Conservation (phyloP, 2,113 vertebrate genomes). For the Tyto alba region DNA sequence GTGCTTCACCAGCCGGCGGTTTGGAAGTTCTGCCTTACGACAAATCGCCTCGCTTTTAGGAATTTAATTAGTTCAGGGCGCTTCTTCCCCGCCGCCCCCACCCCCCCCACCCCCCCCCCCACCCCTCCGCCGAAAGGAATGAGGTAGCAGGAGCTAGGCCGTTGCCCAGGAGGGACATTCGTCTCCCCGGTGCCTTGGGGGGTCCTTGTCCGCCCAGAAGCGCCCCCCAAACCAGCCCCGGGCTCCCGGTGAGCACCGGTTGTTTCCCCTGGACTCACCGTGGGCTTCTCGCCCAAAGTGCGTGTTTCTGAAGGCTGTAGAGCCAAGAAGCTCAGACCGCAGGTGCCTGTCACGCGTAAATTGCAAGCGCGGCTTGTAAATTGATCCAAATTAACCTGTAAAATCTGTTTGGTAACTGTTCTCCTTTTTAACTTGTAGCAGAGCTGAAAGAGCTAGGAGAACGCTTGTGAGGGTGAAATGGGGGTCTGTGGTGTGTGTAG, state of each 20-base stretch:
- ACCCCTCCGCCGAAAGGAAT: not conserved
- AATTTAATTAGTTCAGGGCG: not conserved
- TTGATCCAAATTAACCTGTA: not conserved
- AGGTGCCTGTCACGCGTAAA: not conserved
- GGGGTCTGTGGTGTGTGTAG: not conserved
- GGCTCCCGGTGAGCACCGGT: accelerated
- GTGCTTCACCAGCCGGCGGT: not conserved
- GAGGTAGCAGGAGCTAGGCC: not conserved
- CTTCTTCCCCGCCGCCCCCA: no score
- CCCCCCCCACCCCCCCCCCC: accelerated
- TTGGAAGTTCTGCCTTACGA: no score
- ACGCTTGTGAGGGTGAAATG: not conserved
- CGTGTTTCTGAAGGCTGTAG: accelerated
- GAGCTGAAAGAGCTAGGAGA: not conserved
- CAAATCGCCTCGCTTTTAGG: no score
- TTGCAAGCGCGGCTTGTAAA: not conserved
- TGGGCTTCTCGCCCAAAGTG: accelerated
- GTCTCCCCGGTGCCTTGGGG: not conserved
- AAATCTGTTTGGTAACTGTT: not conserved
- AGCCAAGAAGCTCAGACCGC: not conserved
- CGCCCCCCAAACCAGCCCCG: accelerated
- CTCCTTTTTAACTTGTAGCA: not conserved
- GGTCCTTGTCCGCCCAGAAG: not conserved
- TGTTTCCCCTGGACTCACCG: accelerated
- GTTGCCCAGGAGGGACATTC: accelerated